These are phyloP conservation scores for Lordiphosa mommai DNA, from an alignment of 1,140 invertebrate species.

Conservation along the genomic window DNA sequence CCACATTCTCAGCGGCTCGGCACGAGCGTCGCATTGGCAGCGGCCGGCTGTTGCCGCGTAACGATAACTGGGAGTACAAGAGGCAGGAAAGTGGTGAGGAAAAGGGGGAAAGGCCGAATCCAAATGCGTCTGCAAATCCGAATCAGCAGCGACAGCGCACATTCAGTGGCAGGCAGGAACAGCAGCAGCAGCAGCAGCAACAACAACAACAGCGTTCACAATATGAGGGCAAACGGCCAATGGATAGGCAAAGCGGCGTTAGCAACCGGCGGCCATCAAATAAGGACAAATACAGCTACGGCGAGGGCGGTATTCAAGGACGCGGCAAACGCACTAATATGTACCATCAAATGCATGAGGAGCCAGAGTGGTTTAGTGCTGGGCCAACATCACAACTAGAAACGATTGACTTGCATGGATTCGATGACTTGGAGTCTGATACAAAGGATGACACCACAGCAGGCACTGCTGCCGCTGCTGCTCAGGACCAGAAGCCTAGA, in stretches of 20 bases:
- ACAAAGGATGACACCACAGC: constrained; percentile 6
- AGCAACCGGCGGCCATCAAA: constrained; percentile 32
- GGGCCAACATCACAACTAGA: constrained; percentile 94
- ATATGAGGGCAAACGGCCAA: constrained; percentile 26
- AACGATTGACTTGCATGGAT: constrained; percentile 95
- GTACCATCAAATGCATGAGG: constrained; percentile 81
- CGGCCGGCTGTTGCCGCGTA: constrained; percentile 85
- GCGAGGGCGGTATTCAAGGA: constrained; percentile 6
- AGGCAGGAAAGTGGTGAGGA: constrained; percentile 60
- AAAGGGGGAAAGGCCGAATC: constrained; percentile 29
- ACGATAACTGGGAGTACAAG: constrained; percentile 83
- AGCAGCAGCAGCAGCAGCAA: no score
- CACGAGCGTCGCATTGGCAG: constrained; percentile 86
- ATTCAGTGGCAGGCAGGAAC: constrained; percentile 19
- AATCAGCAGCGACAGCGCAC: constrained; percentile 27
- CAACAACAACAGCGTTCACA: constrained; percentile 26
- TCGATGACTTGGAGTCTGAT: constrained; percentile 84
- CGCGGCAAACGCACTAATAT: constrained; percentile 73
- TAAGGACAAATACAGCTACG: constrained; percentile 42
- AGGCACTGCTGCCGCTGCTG: constrained; percentile 71
- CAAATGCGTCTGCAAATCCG: neutral
- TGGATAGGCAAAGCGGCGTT: constrained; percentile 10
- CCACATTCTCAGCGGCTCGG: constrained; percentile 26
- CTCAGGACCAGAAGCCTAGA: neutral
- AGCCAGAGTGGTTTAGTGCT: constrained; percentile 89